phyloP scores from a whole-genome alignment of 2,113 vertebrate species.

The Syrmaticus mikado region DNA sequence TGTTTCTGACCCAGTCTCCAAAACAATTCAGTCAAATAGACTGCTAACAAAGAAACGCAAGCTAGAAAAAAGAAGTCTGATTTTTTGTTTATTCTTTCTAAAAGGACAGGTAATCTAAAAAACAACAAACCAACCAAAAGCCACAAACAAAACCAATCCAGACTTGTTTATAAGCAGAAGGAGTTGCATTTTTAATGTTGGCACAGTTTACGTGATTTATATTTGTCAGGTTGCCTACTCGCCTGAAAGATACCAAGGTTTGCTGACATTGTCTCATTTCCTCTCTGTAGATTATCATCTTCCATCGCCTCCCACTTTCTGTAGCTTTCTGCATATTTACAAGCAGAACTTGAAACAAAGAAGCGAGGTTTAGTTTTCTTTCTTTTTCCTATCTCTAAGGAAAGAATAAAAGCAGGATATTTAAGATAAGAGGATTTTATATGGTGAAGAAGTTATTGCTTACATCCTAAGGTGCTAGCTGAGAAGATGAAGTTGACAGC shows the following conservation, averaged over 20 bases:
- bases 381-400: background rate
- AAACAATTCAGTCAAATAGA: background rate
- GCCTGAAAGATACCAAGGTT: background rate
- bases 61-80: background rate
- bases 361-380: background rate
- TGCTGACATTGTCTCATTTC: background rate
- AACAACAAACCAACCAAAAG: background rate
- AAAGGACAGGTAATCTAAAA: background rate
- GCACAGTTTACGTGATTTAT: background rate
- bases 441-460: slow-evolving; percentile 33
- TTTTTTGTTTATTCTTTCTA: background rate
- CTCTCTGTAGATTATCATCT: background rate
- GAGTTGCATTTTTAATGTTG: background rate
- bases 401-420: slow-evolving; percentile 26
- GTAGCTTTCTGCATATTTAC: background rate
- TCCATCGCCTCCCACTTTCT: background rate
- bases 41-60: background rate
- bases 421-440: slow-evolving; percentile 14
- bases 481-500: slow-evolving; percentile 58
- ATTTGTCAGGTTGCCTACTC: background rate
- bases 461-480: slow-evolving; percentile 53
- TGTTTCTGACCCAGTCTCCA: background rate
- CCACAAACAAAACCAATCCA: background rate
- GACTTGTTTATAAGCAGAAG: background rate
- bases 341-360: background rate